Evolutionary conservation across 2,797 vertebrate species (phyloP), one percentile per base, ranked within the genome.

Genomic region (Gobio occitaniae): DNA sequence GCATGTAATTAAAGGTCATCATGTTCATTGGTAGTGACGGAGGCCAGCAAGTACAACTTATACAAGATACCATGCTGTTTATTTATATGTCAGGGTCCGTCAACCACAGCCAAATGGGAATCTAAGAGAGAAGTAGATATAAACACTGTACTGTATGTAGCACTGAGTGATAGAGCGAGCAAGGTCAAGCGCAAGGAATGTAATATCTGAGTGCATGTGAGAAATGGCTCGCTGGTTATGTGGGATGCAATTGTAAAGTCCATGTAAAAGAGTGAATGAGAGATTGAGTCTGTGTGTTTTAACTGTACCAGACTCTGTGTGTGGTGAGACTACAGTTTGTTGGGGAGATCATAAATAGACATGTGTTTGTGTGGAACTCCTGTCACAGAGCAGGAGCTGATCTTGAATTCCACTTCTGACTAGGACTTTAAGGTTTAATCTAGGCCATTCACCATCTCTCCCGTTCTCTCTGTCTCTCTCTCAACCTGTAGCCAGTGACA

Each of bases 371-470:
- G 78, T 76, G 66, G 56, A 74, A 84, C 41, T 56, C 81, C 48
- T 56, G 50, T 87, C 84, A 63, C n/a, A 76, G 56, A 72, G 50
- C 80, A 83, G 52, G 50, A 63, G 65, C 56, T 70, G 79, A 63
- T 86, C 84, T 87, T 84, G 86, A 87, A 89, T 87, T 84, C 47
- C 82, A 81, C 50, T 83, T 75, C 79, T 86, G 91, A 91, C 90
- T 90, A 10, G 48, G 89, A 87, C 90, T 78, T 81, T 48, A 88
- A 41, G 63, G 78, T 94, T 94, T 94, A 94, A 95, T 94, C 93
- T 93, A 80, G 87, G 84, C 86, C 86, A 48, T 90, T 88, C 88
- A 90, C 69, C 32, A 79, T 78, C 75, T 54, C 80, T 56, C 90
- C 85, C 10, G 2, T 75, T 74, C 84, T 86, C 69, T 68, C 63